Evolutionary conservation across 2,113 vertebrate genomes (phyloP).

Genomic region (Leuciscus idus): DNA sequence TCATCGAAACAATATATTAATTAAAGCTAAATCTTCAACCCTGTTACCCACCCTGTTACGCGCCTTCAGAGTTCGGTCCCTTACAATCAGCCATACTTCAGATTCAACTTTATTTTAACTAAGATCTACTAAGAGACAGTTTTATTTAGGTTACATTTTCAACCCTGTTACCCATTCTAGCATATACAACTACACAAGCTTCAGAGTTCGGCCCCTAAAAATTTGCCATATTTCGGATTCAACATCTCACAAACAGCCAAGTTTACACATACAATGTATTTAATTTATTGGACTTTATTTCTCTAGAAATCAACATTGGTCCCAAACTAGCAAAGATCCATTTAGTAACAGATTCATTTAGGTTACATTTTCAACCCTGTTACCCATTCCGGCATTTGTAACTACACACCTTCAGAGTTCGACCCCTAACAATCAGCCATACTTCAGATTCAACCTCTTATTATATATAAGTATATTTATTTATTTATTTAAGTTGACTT

Average conservation of each 20-base stretch:
- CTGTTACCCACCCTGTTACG: too few relatives aligned
- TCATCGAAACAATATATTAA: background rate
- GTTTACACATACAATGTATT: background rate
- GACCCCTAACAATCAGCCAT: background rate
- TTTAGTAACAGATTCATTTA: too few relatives aligned
- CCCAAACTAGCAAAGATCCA: background rate
- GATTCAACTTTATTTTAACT: background rate
- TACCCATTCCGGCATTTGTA: too few relatives aligned
- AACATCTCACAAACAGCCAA: background rate
- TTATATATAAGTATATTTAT: too few relatives aligned
- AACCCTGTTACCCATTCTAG: background rate
- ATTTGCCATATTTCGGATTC: background rate
- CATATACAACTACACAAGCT: background rate
- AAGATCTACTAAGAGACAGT: background rate
- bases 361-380: too few relatives aligned
- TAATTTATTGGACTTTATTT: background rate
- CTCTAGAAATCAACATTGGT: background rate
- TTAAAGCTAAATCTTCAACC: background rate
- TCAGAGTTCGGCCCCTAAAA: background rate
- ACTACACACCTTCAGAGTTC: background rate
- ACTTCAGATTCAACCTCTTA: background rate
- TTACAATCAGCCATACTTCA: background rate
- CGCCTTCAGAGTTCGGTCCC: background rate
- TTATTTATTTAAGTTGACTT: too few relatives aligned
- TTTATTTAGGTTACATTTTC: background rate